These are phyloP conservation scores for Trichogramma dendrolimi DNA, from an alignment of 2,888 invertebrate species.

Conservation along the genomic window DNA sequence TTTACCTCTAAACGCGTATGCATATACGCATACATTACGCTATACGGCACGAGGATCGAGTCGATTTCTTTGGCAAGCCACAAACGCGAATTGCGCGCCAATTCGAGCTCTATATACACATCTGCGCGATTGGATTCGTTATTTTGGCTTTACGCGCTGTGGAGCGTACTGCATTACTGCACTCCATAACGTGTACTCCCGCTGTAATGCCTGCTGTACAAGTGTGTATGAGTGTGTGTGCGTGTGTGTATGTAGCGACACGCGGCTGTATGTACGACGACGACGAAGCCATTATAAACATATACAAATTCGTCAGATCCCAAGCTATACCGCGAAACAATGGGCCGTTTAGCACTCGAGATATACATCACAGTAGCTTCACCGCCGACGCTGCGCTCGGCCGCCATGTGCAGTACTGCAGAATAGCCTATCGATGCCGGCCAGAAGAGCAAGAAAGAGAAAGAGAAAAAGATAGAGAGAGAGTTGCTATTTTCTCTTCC, in stretches of 20 bases:
- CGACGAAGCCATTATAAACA: conserved; percentile 49
- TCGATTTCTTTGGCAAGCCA: too few species aligned
- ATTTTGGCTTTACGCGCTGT: conserved; percentile 32
- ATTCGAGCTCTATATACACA: conserved; percentile 15
- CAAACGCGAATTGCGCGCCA: too few species aligned
- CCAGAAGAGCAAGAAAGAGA: too few species aligned
- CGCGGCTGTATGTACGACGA: conserved; percentile 31
- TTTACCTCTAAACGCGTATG: too few species aligned
- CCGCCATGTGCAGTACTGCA: conserved; percentile 20
- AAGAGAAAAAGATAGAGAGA: too few species aligned
- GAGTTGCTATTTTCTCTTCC: too few species aligned
- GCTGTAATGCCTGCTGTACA: too few species aligned
- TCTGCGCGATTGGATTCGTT: conserved; percentile 34
- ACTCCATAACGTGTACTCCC: too few species aligned
- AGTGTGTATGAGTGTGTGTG: background rate
- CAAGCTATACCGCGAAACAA: conserved; percentile 45
- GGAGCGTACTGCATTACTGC: conserved; percentile 18
- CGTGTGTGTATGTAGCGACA: conserved; percentile 4
- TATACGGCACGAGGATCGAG: too few species aligned
- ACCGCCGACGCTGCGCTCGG: conserved; percentile 35
- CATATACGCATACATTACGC: too few species aligned
- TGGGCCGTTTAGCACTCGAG: conserved; percentile 51
- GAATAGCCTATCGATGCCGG: conserved; percentile 24
- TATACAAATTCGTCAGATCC: conserved; percentile 51
- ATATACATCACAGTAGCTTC: conserved; percentile 48